phyloP scores from a whole-genome alignment of 2,888 invertebrate species.

The Drosophila stalkeri region DNA sequence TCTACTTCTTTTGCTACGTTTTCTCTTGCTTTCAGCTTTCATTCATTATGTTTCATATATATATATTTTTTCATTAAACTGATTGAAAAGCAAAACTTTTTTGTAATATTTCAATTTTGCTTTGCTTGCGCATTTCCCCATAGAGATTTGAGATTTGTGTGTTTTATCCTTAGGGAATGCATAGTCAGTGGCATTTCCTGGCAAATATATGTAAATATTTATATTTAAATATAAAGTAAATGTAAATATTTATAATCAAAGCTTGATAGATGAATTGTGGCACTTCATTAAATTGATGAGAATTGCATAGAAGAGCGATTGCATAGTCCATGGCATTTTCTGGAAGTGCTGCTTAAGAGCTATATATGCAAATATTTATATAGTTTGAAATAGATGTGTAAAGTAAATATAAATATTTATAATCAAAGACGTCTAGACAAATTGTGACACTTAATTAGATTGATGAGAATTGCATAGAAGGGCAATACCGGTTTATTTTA shows the following conservation, averaged over 20 bases:
- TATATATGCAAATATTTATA: background rate
- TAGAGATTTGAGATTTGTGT: background rate
- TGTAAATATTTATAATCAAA: background rate
- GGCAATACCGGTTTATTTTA: background rate
- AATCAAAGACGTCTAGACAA: background rate
- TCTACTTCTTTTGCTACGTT: background rate
- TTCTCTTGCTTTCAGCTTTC: background rate
- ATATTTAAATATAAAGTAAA: background rate
- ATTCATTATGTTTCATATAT: constrained; percentile 3
- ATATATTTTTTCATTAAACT: constrained; percentile 25
- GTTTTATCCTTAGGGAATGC: background rate
- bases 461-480: background rate
- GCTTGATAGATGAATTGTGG: background rate
- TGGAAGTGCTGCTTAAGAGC: background rate
- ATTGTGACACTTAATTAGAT: no score
- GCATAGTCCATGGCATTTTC: background rate
- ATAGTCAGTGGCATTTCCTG: background rate
- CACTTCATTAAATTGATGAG: background rate
- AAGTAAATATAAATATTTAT: background rate
- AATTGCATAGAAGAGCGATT: background rate
- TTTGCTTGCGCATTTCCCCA: background rate
- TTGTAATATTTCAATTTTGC: background rate
- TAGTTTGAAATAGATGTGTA: background rate
- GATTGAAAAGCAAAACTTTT: constrained; percentile 17
- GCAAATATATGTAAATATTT: background rate